These are phyloP conservation scores for Drosophila algonquin DNA, from an alignment of 2,888 invertebrate species.

Conservation along the genomic window DNA sequence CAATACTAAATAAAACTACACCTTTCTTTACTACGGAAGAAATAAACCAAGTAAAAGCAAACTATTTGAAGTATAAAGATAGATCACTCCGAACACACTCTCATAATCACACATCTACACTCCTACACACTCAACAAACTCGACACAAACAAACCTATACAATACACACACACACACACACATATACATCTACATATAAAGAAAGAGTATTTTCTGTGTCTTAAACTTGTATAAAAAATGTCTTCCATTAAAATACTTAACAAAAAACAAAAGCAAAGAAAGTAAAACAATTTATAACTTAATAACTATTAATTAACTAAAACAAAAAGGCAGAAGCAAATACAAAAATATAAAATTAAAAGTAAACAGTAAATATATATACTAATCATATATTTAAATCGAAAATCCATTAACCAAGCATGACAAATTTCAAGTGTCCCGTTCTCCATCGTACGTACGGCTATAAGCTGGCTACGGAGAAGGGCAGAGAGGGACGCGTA, in stretches of 20 bases:
- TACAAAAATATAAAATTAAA: slow-evolving; percentile 54
- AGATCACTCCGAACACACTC: slow-evolving; percentile 31
- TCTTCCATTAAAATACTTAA: slow-evolving; percentile 84
- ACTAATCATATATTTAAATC: slow-evolving; percentile 55
- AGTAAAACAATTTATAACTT: slow-evolving; percentile 57
- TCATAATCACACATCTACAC: slow-evolving; percentile 31
- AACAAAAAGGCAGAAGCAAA: slow-evolving; percentile 54
- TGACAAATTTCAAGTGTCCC: slow-evolving; percentile 61
- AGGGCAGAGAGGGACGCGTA: not conserved
- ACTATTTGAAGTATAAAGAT: slow-evolving; percentile 49
- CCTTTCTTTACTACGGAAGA: slow-evolving; percentile 43
- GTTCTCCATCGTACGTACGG: slow-evolving; percentile 50
- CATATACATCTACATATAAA: slow-evolving; percentile 42
- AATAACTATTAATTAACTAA: slow-evolving; percentile 66
- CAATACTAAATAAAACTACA: slow-evolving; percentile 16
- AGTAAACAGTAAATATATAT: slow-evolving; percentile 30
- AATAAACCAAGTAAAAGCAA: slow-evolving; percentile 39
- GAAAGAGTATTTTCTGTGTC: slow-evolving; percentile 84
- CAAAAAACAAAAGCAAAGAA: slow-evolving; percentile 50
- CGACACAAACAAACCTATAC: slow-evolving; percentile 45
- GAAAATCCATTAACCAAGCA: slow-evolving; percentile 56
- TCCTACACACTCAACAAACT: slow-evolving; percentile 40
- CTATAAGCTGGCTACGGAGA: slow-evolving; percentile 56
- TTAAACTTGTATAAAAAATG: slow-evolving; percentile 84
- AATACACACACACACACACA: slow-evolving; percentile 30